A percentile compares a stretch with the other conserved stretches of the same genome.
Conservation (phyloP, 2,888 invertebrate species). For the Hydriomena furcata region DNA sequence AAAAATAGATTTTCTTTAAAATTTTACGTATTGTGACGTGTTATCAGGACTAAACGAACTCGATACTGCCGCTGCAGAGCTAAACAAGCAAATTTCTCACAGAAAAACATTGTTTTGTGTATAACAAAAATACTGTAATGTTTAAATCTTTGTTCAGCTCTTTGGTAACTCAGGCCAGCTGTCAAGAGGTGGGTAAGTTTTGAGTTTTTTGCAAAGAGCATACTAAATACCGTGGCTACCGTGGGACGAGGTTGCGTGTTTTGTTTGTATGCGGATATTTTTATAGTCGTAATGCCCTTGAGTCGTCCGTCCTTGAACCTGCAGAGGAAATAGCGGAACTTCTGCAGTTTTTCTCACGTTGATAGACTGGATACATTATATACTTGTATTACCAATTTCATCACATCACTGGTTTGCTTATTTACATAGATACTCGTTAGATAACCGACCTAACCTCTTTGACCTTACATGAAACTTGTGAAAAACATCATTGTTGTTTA, state of each 20-base stretch:
- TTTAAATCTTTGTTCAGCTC: conserved; percentile 85
- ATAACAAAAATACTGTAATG: conserved; percentile 81
- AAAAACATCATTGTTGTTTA: conserved; percentile 16
- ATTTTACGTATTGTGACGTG: conserved; percentile 73
- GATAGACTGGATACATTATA: conserved; percentile 1
- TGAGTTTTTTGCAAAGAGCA: conserved; percentile 39
- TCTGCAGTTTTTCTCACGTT: conserved; percentile 38
- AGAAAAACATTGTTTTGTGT: conserved; percentile 57
- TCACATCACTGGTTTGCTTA: conserved; percentile 24
- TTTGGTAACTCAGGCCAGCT: conserved; percentile 86
- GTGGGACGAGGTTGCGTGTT: not conserved
- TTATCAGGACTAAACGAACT: conserved; percentile 69
- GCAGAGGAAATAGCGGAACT: conserved; percentile 49
- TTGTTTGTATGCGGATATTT: conserved; percentile 30
- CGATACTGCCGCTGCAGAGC: conserved; percentile 51
- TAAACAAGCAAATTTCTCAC: conserved; percentile 52
- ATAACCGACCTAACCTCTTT: conserved; percentile 70
- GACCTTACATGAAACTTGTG: conserved; percentile 44
- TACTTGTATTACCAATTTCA: too few species aligned
- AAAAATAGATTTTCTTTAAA: conserved; percentile 77
- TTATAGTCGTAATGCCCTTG: conserved; percentile 59
- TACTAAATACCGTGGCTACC: not conserved
- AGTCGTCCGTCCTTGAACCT: conserved; percentile 70
- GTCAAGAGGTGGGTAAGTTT: conserved; percentile 91
- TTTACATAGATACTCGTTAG: conserved; percentile 49